Conservation (phyloP, 2,113 vertebrate species). For the Periophthalmus modestus region DNA sequence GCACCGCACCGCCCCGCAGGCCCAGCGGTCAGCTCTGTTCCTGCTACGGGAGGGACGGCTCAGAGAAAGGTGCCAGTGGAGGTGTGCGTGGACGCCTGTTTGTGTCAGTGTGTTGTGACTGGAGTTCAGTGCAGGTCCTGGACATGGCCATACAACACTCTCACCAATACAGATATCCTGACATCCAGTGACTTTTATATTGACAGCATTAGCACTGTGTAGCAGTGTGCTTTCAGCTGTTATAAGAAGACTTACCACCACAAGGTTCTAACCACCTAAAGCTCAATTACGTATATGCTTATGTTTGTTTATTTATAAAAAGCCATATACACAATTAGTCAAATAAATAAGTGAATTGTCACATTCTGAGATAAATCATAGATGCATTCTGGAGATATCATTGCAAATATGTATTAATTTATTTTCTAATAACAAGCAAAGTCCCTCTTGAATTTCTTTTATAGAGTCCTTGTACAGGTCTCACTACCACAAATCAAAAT, state of each 20-base stretch:
- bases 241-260: neutral
- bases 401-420: too few relatives aligned
- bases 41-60: conserved; percentile 39
- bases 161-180: conserved; percentile 46
- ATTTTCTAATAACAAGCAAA: too few relatives aligned
- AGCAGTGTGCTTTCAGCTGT: conserved; percentile 15
- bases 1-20: conserved; percentile 58
- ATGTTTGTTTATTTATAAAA: neutral
- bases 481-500: too few relatives aligned
- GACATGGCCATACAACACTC: conserved; percentile 19
- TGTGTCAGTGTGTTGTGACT: conserved; percentile 20
- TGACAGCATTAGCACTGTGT: conserved; percentile 6
- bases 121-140: conserved; percentile 32
- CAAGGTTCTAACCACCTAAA: neutral
- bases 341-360: neutral
- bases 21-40: conserved; percentile 55
- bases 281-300: neutral
- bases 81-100: conserved; percentile 22
- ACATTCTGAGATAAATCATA: neutral
- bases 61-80: conserved; percentile 40
- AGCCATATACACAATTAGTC: neutral
- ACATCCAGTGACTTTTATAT: conserved; percentile 30
- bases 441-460: neutral
- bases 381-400: too few relatives aligned
- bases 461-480: neutral